phyloP scores from a whole-genome alignment of 2,888 invertebrate genomes.

The Plebejus melissa region DNA sequence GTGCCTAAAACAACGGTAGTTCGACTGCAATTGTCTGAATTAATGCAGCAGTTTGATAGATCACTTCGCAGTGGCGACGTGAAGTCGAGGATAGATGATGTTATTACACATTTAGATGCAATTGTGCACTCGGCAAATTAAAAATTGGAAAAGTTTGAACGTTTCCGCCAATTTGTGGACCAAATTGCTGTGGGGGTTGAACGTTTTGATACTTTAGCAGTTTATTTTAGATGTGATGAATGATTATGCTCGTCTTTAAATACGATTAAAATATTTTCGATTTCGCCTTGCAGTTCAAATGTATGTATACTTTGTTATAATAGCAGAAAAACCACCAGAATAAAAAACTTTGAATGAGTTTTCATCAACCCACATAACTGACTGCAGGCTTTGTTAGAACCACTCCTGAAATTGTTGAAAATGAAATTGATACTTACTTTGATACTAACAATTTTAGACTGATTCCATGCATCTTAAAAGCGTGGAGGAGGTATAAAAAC shows the following conservation, averaged over 20 bases:
- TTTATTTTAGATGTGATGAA: too few relatives aligned
- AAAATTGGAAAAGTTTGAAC: constrained; percentile 13
- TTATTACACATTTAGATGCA: constrained; percentile 37
- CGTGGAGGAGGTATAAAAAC: too few relatives aligned
- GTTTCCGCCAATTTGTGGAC: background rate
- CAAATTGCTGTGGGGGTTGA: background rate
- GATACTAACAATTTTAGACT: background rate
- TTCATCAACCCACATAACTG: background rate
- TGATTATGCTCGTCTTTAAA: too few relatives aligned
- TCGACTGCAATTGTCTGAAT: constrained; percentile 44
- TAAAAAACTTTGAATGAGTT: too few relatives aligned
- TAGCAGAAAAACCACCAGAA: background rate
- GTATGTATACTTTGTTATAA: background rate
- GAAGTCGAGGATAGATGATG: constrained; percentile 38
- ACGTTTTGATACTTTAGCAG: background rate
- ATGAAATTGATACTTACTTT: background rate
- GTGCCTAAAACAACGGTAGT: constrained; percentile 45
- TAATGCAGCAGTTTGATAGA: constrained; percentile 47
- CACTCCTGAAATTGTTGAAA: background rate
- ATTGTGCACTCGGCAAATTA: constrained; percentile 12
- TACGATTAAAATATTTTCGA: too few relatives aligned
- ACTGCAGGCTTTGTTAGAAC: background rate
- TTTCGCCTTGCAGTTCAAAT: too few relatives aligned
- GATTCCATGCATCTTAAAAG: too few relatives aligned
- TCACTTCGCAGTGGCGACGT: constrained; percentile 41